phyloP scores from a whole-genome alignment of 2,888 invertebrate species.

The Abrostola triplasia region DNA sequence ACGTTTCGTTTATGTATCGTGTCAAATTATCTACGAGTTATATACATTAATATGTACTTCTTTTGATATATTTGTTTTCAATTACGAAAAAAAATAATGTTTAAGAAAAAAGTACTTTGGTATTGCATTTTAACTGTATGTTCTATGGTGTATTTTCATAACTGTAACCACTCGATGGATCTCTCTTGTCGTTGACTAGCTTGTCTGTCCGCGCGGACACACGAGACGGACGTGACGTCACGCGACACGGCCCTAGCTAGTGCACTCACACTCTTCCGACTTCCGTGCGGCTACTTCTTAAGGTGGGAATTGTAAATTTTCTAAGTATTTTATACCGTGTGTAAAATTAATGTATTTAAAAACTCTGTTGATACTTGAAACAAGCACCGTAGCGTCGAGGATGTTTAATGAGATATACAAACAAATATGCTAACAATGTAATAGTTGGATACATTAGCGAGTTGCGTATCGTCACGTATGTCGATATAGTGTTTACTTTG shows the following conservation, averaged over 20 bases:
- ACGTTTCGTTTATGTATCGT: conserved; percentile 75
- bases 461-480: conserved; percentile 65
- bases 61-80: conserved; percentile 85
- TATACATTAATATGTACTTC: conserved; percentile 80
- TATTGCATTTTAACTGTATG: conserved; percentile 84
- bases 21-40: conserved; percentile 79
- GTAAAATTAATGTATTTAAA: conserved; percentile 81
- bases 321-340: conserved; percentile 87
- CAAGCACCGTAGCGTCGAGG: conserved; percentile 71
- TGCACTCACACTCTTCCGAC: conserved; percentile 55
- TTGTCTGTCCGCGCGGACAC: conserved; percentile 47
- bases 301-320: conserved; percentile 86
- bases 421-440: conserved; percentile 56
- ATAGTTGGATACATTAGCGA: conserved; percentile 66
- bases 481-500: conserved; percentile 62
- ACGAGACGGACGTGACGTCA: conserved; percentile 19
- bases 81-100: conserved; percentile 81
- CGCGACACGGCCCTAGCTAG: conserved; percentile 34
- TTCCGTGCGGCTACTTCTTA: conserved; percentile 73
- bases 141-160: conserved; percentile 78
- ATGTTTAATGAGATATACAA: conserved; percentile 59
- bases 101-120: conserved; percentile 84
- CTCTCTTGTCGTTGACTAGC: conserved; percentile 63
- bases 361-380: conserved; percentile 69
- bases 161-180: conserved; percentile 65